These are phyloP conservation scores for Allobates femoralis DNA, from an alignment of 2,797 vertebrate species.

Conservation along the genomic window DNA sequence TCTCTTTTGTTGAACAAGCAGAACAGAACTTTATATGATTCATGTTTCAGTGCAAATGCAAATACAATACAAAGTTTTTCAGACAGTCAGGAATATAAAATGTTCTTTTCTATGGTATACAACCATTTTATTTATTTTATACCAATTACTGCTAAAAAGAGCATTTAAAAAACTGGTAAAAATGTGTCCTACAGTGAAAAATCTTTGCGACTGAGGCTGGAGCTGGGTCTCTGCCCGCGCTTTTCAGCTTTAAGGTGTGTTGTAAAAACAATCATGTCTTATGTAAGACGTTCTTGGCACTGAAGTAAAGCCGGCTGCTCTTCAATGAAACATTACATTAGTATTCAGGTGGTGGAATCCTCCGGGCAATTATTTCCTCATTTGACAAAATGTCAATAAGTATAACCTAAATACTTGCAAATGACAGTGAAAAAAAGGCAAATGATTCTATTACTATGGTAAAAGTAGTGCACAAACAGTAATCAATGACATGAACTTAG, in stretches of 20 bases:
- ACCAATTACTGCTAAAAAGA: not conserved
- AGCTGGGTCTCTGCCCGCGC: conserved; percentile 2
- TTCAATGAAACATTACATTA: conserved; percentile 29
- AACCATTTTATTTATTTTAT: not conserved
- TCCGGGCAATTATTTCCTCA: conserved; percentile 30
- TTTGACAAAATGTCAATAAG: conserved; percentile 32
- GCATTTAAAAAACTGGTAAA: not conserved
- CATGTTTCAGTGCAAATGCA: not conserved
- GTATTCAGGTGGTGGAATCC: not conserved
- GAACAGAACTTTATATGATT: no score
- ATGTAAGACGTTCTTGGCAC: conserved; percentile 43
- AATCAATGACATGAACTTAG: not conserved
- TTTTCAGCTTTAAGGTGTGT: conserved; percentile 19
- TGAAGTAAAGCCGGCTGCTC: not conserved
- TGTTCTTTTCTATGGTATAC: not conserved
- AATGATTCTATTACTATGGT: not conserved
- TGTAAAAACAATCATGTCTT: conserved; percentile 32
- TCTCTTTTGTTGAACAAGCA: no score
- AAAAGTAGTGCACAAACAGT: not conserved
- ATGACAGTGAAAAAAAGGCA: not conserved
- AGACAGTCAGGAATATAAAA: not conserved
- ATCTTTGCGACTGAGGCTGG: conserved; percentile 5
- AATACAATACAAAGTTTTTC: not conserved
- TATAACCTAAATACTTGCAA: not conserved
- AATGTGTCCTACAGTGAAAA: not conserved